A percentile compares a stretch with the other conserved stretches of the same genome.
These are phyloP conservation scores for Tapirus indicus DNA, from an alignment of 2,797 vertebrate genomes.

Conservation along the genomic window DNA sequence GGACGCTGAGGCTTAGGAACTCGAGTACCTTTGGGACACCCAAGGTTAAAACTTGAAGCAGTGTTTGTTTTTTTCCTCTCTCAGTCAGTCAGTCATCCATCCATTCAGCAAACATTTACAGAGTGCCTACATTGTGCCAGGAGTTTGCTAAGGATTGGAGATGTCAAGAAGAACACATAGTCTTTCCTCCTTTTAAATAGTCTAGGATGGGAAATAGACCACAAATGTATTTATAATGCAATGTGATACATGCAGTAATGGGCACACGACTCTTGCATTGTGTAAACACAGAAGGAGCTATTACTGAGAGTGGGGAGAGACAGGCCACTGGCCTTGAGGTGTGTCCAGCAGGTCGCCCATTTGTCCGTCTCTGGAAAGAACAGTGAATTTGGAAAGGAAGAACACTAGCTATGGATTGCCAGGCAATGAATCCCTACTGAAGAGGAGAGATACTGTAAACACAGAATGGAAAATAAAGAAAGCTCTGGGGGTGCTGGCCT, in stretches of 20 bases:
- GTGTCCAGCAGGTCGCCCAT: neutral
- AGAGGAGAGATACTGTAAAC: neutral
- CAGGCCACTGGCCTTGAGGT: neutral
- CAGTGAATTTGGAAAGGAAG: neutral
- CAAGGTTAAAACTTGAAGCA: neutral
- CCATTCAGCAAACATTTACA: slow-evolving; percentile 36
- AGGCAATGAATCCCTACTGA: neutral
- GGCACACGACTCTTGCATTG: neutral
- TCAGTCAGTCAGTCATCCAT: neutral
- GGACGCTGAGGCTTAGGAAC: neutral
- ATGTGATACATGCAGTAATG: neutral
- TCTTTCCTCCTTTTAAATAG: neutral
- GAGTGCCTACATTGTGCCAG: neutral
- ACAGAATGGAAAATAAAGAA: neutral
- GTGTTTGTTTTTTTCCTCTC: neutral
- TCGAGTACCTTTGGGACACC: neutral
- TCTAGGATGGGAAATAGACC: neutral
- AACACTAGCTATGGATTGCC: neutral
- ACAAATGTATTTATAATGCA: neutral
- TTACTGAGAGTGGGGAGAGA: neutral
- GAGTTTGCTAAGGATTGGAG: neutral
- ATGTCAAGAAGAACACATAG: neutral
- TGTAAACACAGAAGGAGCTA: neutral
- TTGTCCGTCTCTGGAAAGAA: neutral
- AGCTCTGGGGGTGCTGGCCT: neutral